A percentile compares a stretch with the other conserved stretches of the same genome.
Evolutionary conservation across 2,797 vertebrate genomes (phyloP).

Genomic region (Rallus crepitans): DNA sequence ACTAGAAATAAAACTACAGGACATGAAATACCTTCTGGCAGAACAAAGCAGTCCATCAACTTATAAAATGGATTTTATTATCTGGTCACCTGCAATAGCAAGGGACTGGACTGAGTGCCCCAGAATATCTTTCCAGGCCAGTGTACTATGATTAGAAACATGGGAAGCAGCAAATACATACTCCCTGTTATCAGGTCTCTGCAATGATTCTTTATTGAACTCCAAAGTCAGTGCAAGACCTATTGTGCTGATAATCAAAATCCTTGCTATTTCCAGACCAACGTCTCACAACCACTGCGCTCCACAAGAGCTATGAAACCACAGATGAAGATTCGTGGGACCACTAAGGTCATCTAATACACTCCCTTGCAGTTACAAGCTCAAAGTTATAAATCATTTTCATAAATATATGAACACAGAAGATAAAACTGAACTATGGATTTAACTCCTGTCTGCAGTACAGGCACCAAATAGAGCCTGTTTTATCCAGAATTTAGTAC

Average conservation of each 20-base stretch:
- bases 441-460: neutral
- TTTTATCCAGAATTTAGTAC: neutral
- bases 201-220: neutral
- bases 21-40: neutral
- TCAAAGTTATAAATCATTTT: neutral
- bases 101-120: neutral
- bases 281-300: neutral
- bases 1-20: neutral
- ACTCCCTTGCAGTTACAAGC: neutral
- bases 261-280: neutral
- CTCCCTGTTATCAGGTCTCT: neutral
- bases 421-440: neutral
- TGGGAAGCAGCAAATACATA: neutral
- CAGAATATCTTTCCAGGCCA: neutral
- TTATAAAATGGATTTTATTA: conserved; percentile 2
- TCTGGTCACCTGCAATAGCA: conserved; percentile 13
- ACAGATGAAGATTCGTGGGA: neutral
- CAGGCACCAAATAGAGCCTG: neutral
- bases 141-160: neutral
- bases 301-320: neutral
- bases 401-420: neutral
- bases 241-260: conserved; percentile 29
- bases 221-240: neutral
- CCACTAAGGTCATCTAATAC: neutral
- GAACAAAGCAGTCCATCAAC: conserved; percentile 21